Evolutionary conservation across 2,888 invertebrate genomes (phyloP).

Genomic region (Nomada flava): DNA sequence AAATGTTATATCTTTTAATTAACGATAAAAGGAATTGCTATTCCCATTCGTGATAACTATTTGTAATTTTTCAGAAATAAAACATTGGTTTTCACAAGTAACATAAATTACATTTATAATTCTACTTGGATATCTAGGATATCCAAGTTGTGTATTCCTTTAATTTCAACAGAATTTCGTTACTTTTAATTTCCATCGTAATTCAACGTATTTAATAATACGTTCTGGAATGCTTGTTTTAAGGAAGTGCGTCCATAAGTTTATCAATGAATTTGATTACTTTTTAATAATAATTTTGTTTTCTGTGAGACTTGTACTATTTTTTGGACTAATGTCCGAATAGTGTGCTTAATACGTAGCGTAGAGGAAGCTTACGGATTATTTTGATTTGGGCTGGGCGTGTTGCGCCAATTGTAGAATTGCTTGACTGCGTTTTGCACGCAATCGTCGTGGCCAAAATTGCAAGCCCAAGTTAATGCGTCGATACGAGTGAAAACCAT

Average conservation of each 20-base stretch:
- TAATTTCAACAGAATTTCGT: too few species aligned
- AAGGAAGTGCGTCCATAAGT: too few species aligned
- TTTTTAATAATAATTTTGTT: neutral
- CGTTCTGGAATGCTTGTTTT: too few species aligned
- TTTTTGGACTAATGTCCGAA: neutral
- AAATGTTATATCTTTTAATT: neutral
- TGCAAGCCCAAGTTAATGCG: slow-evolving; percentile 90
- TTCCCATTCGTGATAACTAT: too few species aligned
- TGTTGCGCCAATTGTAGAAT: slow-evolving; percentile 91
- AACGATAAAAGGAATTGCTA: neutral
- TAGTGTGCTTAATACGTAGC: neutral
- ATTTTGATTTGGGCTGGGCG: slow-evolving; percentile 89
- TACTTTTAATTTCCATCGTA: too few species aligned
- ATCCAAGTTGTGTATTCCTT: too few species aligned
- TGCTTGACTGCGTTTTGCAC: slow-evolving; percentile 89
- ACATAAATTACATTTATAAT: too few species aligned
- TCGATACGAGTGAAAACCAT: slow-evolving; percentile 90
- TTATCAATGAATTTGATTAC: too few species aligned
- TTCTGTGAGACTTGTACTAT: neutral
- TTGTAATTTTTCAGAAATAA: neutral
- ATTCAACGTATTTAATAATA: too few species aligned
- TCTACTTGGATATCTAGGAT: too few species aligned
- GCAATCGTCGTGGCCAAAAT: slow-evolving; percentile 90
- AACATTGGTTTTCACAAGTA: neutral
- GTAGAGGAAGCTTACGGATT: slow-evolving; percentile 88